Conservation (phyloP, 1,140 invertebrate genomes). For the Penaeus vannamei region DNA sequence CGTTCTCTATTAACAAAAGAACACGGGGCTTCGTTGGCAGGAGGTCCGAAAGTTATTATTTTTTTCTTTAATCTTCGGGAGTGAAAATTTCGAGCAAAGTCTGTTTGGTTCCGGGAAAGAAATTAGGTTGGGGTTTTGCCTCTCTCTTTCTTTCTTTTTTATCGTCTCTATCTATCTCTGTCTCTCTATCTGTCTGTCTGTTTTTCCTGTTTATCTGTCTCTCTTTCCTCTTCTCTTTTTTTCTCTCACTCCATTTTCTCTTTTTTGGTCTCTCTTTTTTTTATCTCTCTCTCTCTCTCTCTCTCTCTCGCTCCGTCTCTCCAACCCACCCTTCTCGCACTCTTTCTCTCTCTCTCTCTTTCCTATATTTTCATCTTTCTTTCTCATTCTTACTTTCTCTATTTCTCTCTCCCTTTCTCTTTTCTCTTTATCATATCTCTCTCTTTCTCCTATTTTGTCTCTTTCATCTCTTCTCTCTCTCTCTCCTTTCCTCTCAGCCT, state of each 20-base stretch:
- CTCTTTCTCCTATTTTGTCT: background rate
- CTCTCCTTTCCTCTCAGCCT: background rate
- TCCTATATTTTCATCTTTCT: background rate
- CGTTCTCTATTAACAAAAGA: too few relatives aligned
- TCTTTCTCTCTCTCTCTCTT: background rate
- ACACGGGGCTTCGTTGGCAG: too few relatives aligned
- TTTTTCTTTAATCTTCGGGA: background rate
- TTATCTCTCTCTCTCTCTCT: background rate
- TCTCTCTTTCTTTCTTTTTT: slow-evolving; percentile 29
- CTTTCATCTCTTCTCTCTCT: background rate
- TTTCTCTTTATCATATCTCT: background rate
- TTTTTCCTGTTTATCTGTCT: background rate
- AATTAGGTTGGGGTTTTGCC: background rate
- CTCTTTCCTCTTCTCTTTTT: background rate
- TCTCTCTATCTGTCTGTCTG: slow-evolving; percentile 6
- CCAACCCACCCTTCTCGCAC: background rate
- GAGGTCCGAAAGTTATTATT: background rate
- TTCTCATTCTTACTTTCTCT: background rate
- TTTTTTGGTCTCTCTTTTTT: background rate
- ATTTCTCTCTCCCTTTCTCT: background rate
- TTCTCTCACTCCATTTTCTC: background rate
- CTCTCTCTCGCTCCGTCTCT: background rate
- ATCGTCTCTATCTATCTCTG: slow-evolving; percentile 18
- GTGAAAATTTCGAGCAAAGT: background rate
- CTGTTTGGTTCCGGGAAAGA: too few relatives aligned